Evolutionary conservation across 2,888 invertebrate genomes (phyloP).

Genomic region (Scotopteryx bipunctaria): DNA sequence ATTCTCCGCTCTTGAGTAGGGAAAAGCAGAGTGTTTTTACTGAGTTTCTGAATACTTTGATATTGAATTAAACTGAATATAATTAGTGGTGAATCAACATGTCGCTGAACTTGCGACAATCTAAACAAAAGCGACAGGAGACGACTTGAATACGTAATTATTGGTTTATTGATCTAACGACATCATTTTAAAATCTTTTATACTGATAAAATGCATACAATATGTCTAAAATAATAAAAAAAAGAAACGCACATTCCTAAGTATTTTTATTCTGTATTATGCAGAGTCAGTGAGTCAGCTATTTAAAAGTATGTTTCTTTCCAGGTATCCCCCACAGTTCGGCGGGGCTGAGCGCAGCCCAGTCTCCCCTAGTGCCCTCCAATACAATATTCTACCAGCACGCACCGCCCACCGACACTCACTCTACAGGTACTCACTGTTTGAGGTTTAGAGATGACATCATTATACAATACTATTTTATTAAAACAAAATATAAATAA

Average conservation of each 20-base stretch:
- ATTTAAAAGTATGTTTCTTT: constrained; percentile 15
- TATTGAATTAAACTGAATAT: constrained; percentile 27
- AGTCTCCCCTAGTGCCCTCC: constrained; percentile 73
- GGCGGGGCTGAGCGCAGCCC: constrained; percentile 65
- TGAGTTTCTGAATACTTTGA: not conserved
- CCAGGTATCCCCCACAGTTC: constrained; percentile 78
- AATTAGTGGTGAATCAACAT: constrained; percentile 32
- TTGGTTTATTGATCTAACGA: constrained; percentile 14
- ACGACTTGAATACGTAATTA: constrained; percentile 31
- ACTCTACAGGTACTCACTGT: constrained; percentile 58
- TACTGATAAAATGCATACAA: no score
- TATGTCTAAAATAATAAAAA: no score
- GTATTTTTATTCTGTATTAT: not conserved
- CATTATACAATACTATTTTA: no score
- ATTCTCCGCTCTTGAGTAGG: no score
- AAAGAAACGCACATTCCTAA: no score
- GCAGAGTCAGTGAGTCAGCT: no score
- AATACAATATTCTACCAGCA: constrained; percentile 82
- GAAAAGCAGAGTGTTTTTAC: not conserved
- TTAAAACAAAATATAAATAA: no score
- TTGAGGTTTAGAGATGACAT: no score
- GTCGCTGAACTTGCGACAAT: constrained; percentile 27
- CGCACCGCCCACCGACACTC: constrained; percentile 72
- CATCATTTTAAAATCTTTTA: no score
- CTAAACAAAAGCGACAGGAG: constrained; percentile 37